Conservation (phyloP, 1,140 invertebrate species). For the Procambarus virginalis region DNA sequence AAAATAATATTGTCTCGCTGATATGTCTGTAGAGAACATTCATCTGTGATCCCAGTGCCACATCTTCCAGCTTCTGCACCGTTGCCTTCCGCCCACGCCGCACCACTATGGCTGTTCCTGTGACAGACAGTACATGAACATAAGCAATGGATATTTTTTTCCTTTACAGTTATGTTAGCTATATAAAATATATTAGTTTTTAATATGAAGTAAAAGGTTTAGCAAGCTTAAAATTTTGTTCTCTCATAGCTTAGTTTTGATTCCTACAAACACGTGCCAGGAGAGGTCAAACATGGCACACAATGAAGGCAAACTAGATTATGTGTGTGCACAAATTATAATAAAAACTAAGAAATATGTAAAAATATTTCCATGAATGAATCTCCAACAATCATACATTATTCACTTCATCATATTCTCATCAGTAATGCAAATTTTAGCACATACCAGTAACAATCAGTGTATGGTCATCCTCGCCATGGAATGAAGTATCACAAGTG, state of each 20-base stretch:
- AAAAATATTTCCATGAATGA: no score
- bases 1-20: conserved; percentile 20
- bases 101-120: conserved; percentile 79
- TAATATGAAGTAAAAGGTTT: no score
- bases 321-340: no score
- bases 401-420: neutral
- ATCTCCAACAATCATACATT: neutral
- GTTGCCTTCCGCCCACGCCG: conserved; percentile 78
- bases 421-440: conserved; percentile 74
- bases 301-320: no score
- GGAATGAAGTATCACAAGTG: conserved; percentile 79
- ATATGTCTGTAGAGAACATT: conserved; percentile 71
- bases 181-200: no score
- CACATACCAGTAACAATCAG: conserved; percentile 73
- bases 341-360: no score
- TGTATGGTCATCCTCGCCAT: conserved; percentile 76
- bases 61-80: conserved; percentile 79
- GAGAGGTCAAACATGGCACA: no score
- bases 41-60: conserved; percentile 81
- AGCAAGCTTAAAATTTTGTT: no score
- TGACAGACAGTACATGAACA: conserved; percentile 74
- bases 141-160: no score
- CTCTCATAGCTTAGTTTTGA: no score
- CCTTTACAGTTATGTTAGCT: no score
- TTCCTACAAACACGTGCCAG: no score